Percentiles rank a stretch among this genome's conserved stretches.
phyloP scores from a whole-genome alignment of 2,888 invertebrate genomes.

The Stenurella melanura region DNA sequence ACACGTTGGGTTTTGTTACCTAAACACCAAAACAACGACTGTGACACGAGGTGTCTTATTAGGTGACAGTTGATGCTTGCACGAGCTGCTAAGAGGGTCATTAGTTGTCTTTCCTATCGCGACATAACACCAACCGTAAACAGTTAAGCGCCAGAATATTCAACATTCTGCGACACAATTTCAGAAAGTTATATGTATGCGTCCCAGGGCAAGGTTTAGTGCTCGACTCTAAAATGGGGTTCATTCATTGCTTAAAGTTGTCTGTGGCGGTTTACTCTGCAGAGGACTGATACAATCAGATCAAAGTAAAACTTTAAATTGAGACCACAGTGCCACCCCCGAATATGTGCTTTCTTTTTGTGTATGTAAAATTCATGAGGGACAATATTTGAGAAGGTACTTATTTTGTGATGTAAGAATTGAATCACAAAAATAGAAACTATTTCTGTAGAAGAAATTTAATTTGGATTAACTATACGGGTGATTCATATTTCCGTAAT shows the following conservation, averaged over 20 bases:
- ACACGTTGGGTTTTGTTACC: constrained; percentile 70
- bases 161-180: constrained; percentile 41
- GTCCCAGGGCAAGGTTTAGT: constrained; percentile 28
- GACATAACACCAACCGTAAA: constrained; percentile 42
- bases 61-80: constrained; percentile 65
- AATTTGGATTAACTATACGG: background rate
- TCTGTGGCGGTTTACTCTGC: constrained; percentile 18
- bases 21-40: constrained; percentile 69
- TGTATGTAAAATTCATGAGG: background rate
- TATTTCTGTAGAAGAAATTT: background rate
- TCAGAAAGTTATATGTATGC: constrained; percentile 31
- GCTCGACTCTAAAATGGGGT: constrained; percentile 26
- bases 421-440: background rate
- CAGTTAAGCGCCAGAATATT: constrained; percentile 41
- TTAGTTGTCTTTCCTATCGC: constrained; percentile 58
- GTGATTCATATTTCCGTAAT: no score
- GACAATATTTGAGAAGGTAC: background rate
- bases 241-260: constrained; percentile 13
- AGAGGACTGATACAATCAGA: constrained; percentile 8
- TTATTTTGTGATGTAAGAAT: background rate
- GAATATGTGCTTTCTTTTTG: background rate
- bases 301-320: background rate
- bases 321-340: background rate
- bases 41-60: constrained; percentile 66
- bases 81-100: constrained; percentile 60